Conservation (phyloP, 2,797 vertebrate genomes). For the Tapirus indicus region DNA sequence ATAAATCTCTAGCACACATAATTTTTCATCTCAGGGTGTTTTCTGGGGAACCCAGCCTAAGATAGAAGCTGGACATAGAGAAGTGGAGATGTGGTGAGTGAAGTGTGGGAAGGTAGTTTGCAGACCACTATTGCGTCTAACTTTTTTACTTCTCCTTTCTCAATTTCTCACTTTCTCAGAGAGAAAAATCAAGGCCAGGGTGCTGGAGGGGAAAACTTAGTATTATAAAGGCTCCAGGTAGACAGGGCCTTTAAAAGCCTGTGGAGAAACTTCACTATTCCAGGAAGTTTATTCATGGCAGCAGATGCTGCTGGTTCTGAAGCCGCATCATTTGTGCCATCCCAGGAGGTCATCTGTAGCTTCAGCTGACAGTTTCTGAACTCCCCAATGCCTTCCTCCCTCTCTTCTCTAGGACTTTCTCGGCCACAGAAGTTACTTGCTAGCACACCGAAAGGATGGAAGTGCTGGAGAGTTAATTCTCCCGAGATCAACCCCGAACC, state of each 20-base stretch:
- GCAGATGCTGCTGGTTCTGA: neutral
- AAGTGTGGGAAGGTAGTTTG: neutral
- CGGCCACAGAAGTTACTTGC: neutral
- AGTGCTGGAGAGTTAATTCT: neutral
- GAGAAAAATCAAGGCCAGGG: neutral
- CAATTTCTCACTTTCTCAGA: neutral
- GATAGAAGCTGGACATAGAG: neutral
- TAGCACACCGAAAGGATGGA: too few relatives aligned
- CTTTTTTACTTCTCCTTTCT: neutral
- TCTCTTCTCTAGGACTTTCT: neutral
- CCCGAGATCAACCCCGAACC: neutral
- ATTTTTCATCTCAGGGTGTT: neutral
- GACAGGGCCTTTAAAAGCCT: neutral
- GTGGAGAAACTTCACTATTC: neutral
- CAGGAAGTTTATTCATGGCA: neutral
- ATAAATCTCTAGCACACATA: neutral
- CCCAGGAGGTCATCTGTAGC: neutral
- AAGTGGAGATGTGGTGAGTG: too few relatives aligned
- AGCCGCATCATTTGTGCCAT: neutral
- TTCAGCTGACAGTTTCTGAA: neutral
- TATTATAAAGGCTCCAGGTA: neutral
- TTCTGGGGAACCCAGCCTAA: neutral
- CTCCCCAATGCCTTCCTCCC: neutral
- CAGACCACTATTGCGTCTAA: too few relatives aligned
- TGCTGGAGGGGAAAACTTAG: neutral